Evolutionary conservation across 2,888 invertebrate species (phyloP).

Genomic region (Alviniconcha strummeri): DNA sequence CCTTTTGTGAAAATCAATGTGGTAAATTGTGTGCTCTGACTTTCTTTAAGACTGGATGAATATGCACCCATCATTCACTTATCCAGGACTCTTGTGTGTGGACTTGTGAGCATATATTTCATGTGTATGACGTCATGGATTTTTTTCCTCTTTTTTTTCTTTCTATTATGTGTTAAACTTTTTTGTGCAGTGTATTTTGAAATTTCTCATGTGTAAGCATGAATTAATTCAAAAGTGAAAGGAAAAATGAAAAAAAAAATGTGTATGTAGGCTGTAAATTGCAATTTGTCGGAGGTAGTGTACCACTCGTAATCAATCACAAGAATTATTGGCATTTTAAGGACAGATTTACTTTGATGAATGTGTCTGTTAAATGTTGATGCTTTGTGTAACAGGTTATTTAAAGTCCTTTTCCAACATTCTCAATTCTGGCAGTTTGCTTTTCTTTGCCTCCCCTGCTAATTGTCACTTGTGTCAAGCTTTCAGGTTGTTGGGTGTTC

Average conservation of each 20-base stretch:
- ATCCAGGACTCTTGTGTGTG: constrained; percentile 34
- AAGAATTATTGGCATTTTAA: constrained; percentile 23
- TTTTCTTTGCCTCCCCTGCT: too few species aligned
- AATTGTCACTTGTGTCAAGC: too few species aligned
- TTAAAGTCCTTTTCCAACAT: background rate
- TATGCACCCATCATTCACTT: constrained; percentile 36
- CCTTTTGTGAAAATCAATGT: background rate
- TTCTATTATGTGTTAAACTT: constrained; percentile 20
- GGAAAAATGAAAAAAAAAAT: background rate
- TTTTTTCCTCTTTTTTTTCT: background rate
- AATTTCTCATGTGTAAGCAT: constrained; percentile 31
- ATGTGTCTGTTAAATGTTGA: background rate
- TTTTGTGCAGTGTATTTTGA: constrained; percentile 34
- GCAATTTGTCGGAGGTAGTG: constrained; percentile 2
- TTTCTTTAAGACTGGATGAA: constrained; percentile 31
- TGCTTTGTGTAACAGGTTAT: constrained; percentile 20
- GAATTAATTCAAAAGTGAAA: constrained; percentile 15
- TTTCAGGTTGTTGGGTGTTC: too few species aligned
- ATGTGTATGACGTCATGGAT: constrained; percentile 14
- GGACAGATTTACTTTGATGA: background rate
- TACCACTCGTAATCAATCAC: background rate
- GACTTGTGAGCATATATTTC: constrained; percentile 28
- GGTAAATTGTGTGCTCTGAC: constrained; percentile 20
- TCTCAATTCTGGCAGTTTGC: too few species aligned
- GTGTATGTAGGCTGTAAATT: constrained; percentile 23